Evolutionary conservation across 2,888 invertebrate genomes (phyloP).

Genomic region (Idaea straminata): DNA sequence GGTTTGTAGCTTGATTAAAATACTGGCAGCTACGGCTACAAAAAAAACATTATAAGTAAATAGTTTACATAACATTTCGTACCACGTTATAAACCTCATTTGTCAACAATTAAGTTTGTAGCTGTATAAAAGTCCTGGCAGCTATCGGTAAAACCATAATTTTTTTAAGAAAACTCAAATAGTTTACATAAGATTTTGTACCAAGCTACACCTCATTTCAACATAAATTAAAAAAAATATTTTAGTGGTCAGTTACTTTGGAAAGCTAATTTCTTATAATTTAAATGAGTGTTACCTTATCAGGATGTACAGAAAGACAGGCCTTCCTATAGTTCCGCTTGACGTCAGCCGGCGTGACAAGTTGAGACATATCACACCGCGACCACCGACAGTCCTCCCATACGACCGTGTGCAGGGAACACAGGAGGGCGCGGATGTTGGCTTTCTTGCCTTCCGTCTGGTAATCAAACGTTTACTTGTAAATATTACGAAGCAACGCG

Average conservation of each 20-base stretch:
- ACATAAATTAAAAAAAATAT: too few relatives aligned
- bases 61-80: too few relatives aligned
- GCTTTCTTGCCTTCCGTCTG: slow-evolving; percentile 97
- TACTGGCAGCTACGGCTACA: too few relatives aligned
- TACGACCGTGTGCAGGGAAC: slow-evolving; percentile 94
- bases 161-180: not conserved
- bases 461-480: slow-evolving; percentile 13
- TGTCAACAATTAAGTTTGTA: not conserved
- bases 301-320: slow-evolving; percentile 98
- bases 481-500: too few relatives aligned
- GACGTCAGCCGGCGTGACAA: slow-evolving; percentile 95
- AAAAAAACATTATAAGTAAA: too few relatives aligned
- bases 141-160: not conserved
- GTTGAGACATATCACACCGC: slow-evolving; percentile 95
- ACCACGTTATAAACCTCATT: too few relatives aligned
- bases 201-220: too few relatives aligned
- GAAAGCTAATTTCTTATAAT: too few relatives aligned
- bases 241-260: too few relatives aligned
- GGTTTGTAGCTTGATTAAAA: too few relatives aligned
- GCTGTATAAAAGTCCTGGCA: not conserved
- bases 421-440: slow-evolving; percentile 96
- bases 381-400: slow-evolving; percentile 97
- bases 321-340: slow-evolving; percentile 97
- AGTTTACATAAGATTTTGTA: too few relatives aligned
- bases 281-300: slow-evolving; percentile 87